Base-by-base conservation (phyloP, 2,888 invertebrate genomes). In the Epirrhoe alternata region DNA sequence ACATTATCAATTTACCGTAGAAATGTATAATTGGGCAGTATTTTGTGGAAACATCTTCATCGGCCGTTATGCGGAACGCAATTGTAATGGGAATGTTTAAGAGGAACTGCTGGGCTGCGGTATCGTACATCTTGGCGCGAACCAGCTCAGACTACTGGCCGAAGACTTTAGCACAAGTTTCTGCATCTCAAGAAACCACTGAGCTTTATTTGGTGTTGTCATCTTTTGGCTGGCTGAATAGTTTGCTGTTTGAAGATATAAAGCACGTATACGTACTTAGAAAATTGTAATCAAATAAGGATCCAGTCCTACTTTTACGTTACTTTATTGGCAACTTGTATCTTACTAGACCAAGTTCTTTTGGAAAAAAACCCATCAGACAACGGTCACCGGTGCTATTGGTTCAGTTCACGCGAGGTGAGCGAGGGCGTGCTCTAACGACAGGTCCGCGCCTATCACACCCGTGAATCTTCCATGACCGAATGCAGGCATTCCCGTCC, bases 1-100 rank as follows among this genome's bases (percentile, higher is more conserved):
- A 80, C 75, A 83, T 84, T 81, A 80, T 77, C 78, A 81, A 86
- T 85, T 82, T 80, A 80, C 80, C 78, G 76, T 77, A 71, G 75
- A 80, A 82, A 83, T 78, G 61, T 78, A 77, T 82, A 84, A 85
- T 80, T 78, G 80, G 64, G 67, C 69, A 76, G 74, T 74, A 77
- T 77, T 80, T 78, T 72, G 76, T 73, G 76, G 75, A 76, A 77
- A 78, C 74, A 70, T 77, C 74, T 77, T 72, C 71, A 71, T 74
- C 56, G 73, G 61, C 71, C 70, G 72, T 70, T 75, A 76, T 76
- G 70, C 72, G 64, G 61, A 75, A 73, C 74, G 59, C 66, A 68
- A 77, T 74, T 71, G 61, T 53, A 59, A 55, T 51, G 60, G 59
- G 57, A 58, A 69, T 66, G 63, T 49, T 53, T 59, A 35, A 59